phyloP scores from a whole-genome alignment of 2,797 vertebrate species.

The Notamacropus eugenii region DNA sequence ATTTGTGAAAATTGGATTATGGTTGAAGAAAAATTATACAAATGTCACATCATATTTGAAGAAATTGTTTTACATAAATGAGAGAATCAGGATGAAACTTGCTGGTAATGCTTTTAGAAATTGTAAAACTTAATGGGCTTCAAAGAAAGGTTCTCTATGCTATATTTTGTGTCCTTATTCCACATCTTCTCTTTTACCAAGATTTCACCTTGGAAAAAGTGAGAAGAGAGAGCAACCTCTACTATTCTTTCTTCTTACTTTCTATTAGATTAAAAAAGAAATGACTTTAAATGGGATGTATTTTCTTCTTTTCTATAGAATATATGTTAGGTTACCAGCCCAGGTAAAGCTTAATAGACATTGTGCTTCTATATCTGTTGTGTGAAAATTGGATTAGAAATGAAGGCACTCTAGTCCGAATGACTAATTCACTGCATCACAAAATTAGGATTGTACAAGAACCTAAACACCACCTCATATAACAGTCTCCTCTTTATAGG shows the following conservation, averaged over 20 bases:
- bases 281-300: not conserved
- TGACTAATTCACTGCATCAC: not conserved
- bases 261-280: not conserved
- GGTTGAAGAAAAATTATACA: slow-evolving; percentile 53
- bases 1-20: not conserved
- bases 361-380: not conserved
- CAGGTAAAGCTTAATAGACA: not conserved
- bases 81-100: not conserved
- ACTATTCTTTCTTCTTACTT: not conserved
- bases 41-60: slow-evolving; percentile 29
- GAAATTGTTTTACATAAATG: slow-evolving; percentile 36
- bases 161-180: not conserved
- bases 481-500: not conserved
- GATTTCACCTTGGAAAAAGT: not conserved
- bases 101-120: not conserved
- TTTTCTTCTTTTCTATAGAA: not conserved
- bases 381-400: not conserved
- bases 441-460: not conserved
- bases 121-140: not conserved
- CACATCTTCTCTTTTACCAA: not conserved
- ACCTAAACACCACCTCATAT: not conserved
- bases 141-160: not conserved
- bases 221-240: not conserved
- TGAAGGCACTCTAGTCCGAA: not conserved
- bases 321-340: not conserved